Percentiles rank a stretch among this genome's conserved stretches.
phyloP scores from a whole-genome alignment of 2,113 vertebrate species.

The Alexandromys fortis region DNA sequence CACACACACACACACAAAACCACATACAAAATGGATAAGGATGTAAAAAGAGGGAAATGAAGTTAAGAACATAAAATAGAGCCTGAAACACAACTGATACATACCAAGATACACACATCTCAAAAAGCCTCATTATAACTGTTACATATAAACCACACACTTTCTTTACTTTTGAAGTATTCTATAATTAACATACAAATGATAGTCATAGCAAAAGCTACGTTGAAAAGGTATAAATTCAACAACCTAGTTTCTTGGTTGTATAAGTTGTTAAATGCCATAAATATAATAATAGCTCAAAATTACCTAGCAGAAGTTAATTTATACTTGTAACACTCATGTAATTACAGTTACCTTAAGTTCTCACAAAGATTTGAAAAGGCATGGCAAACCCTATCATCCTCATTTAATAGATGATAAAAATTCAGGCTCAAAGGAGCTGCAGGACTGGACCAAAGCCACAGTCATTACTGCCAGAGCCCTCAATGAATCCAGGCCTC shows the following conservation, averaged over 20 bases:
- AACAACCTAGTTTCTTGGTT: slow-evolving; percentile 8
- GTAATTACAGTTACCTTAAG: slow-evolving; percentile 26
- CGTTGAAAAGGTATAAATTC: background rate
- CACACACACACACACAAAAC: accelerated
- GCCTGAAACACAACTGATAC: background rate
- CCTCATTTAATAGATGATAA: slow-evolving; percentile 18
- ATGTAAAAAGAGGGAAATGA: background rate
- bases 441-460: background rate
- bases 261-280: slow-evolving; percentile 32
- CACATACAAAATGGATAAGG: background rate
- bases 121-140: background rate
- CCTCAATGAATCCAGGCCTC: background rate
- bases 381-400: background rate
- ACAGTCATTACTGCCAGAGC: background rate
- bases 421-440: slow-evolving; percentile 21
- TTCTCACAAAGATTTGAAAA: slow-evolving; percentile 31
- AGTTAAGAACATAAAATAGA: slow-evolving; percentile 4
- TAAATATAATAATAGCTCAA: slow-evolving; percentile 22
- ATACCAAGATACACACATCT: background rate
- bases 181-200: slow-evolving; percentile 21
- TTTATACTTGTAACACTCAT: background rate
- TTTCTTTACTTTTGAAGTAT: slow-evolving; percentile 26
- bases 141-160: slow-evolving; percentile 3
- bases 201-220: slow-evolving; percentile 21
- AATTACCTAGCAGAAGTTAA: slow-evolving; percentile 11